Percentiles rank a stretch among this genome's conserved stretches.
Conservation (phyloP, 2,113 vertebrate genomes). For the Coryphaenoides rupestris region DNA sequence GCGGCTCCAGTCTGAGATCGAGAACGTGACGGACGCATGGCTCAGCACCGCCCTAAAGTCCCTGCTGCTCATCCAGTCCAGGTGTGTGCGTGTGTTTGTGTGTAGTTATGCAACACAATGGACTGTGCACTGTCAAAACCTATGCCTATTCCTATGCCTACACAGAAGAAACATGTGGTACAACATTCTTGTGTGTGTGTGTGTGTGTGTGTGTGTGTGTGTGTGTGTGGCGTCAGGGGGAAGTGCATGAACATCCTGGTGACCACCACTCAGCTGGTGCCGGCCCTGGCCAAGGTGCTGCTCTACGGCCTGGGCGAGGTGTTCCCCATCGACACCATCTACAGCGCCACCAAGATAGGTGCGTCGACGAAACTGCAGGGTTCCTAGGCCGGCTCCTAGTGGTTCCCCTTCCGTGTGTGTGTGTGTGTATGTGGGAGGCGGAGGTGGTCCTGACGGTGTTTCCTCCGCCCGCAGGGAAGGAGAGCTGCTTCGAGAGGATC, state of each 20-base stretch:
- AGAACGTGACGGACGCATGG: slow-evolving; percentile 94
- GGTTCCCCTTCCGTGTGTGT: too few relatives aligned
- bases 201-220: too few relatives aligned
- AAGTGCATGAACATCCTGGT: slow-evolving; percentile 96
- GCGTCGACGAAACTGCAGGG: slow-evolving; percentile 4
- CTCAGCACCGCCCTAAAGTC: slow-evolving; percentile 93
- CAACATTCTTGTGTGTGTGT: too few relatives aligned
- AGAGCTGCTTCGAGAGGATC: slow-evolving; percentile 97
- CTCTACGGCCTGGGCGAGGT: slow-evolving; percentile 93
- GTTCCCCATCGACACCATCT: slow-evolving; percentile 98
- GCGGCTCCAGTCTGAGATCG: slow-evolving; percentile 86
- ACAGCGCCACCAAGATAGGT: slow-evolving; percentile 99
- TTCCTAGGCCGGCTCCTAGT: too few relatives aligned
- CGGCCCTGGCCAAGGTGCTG: slow-evolving; percentile 95
- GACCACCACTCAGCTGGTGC: slow-evolving; percentile 96
- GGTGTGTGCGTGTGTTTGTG: slow-evolving; percentile 64
- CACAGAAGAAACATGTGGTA: too few relatives aligned
- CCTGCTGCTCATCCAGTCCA: slow-evolving; percentile 93
- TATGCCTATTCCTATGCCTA: too few relatives aligned
- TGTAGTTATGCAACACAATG: too few relatives aligned
- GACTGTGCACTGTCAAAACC: too few relatives aligned
- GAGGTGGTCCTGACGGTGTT: background rate
- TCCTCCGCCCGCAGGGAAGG: slow-evolving; percentile 78
- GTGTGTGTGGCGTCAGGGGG: slow-evolving; percentile 70
- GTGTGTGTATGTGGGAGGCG: background rate